A percentile compares a stretch with the other conserved stretches of the same genome.
Evolutionary conservation across 2,888 invertebrate species (phyloP).

Genomic region (Drosophila seclusa): DNA sequence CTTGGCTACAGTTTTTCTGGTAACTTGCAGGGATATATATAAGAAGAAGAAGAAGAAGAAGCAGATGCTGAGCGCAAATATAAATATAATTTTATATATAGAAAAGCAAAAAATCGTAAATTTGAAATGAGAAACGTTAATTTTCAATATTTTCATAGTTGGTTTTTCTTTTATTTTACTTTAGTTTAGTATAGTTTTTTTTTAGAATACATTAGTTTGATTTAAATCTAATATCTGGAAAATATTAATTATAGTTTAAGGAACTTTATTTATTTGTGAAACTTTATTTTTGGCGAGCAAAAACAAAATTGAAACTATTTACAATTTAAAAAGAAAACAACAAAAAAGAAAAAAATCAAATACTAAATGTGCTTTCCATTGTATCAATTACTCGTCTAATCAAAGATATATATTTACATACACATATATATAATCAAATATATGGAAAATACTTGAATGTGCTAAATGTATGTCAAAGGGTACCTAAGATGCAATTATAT

Average conservation of each 20-base stretch:
- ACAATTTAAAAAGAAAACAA: constrained; percentile 1
- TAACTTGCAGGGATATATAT: constrained; percentile 69
- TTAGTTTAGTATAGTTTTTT: no score
- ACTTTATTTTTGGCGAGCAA: background rate
- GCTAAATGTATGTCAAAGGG: constrained; percentile 47
- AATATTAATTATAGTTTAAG: background rate
- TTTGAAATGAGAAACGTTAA: background rate
- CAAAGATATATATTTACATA: constrained; percentile 15
- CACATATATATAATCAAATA: constrained; percentile 17
- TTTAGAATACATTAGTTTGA: background rate
- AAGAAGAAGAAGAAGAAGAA: constrained; percentile 24
- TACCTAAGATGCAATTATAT: constrained; percentile 43
- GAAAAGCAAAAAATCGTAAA: background rate
- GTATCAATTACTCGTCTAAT: constrained; percentile 49
- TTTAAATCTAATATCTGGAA: background rate
- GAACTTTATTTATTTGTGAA: background rate
- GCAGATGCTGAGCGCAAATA: constrained; percentile 16
- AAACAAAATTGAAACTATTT: constrained; percentile 3
- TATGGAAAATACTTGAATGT: constrained; percentile 32
- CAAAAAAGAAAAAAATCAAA: background rate
- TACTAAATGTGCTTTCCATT: constrained; percentile 43
- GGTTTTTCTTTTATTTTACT: background rate
- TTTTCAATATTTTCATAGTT: background rate
- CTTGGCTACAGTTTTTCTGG: constrained; percentile 40
- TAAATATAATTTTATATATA: background rate